Base-by-base conservation (phyloP, 2,113 vertebrate species). In the Motacilla alba region DNA sequence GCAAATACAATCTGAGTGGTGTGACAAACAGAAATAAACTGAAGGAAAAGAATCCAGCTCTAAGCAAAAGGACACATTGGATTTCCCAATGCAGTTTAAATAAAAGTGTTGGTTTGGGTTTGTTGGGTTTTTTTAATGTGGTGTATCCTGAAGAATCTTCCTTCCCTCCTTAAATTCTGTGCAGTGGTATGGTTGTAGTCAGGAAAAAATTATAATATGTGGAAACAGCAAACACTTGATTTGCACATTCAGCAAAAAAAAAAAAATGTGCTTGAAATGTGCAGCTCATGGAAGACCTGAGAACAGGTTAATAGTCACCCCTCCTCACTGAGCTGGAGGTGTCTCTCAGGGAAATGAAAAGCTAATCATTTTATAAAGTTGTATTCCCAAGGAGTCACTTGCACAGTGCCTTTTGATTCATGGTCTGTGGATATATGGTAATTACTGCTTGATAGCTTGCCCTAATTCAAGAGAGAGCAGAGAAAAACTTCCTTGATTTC, bases 1-100 rank as follows among this genome's bases (percentile, higher is more conserved):
- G 78, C 50, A 93, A 87, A 94, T 91, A 70, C 10, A 87, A 50
- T 83, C 73, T 87, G 88, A 93, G 41, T 56, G 41, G 44, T 93
- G 68, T 89, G 83, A 55, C 86, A 90, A 77, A 74, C 41, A 86
- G 56, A 80, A 93, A 59, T 74, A 90, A 91, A 77, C 37, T 81
- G 79, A 56, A 81, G 63, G 44, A 44, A 63, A 39, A 53, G 6
- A 83, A 30, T 63, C 22, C 44, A 58, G 44, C 72, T 88, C 33
- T 52, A 59, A 70, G 44, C 35, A 67, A 83, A 79, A 64, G 22
- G 44, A 6, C 46, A 22, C 21, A 2, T 2, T 82, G 28, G 30
- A 33, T 85, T 89, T 81, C 35, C 24, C 17, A 46, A 0, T 59
- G 44, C 35, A 63, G 26, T 67, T 67, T 75, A 83, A 70, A 27